Base-by-base conservation (phyloP, 92 coral and sea anemone species). In the Epizoanthus fatuus region DNA sequence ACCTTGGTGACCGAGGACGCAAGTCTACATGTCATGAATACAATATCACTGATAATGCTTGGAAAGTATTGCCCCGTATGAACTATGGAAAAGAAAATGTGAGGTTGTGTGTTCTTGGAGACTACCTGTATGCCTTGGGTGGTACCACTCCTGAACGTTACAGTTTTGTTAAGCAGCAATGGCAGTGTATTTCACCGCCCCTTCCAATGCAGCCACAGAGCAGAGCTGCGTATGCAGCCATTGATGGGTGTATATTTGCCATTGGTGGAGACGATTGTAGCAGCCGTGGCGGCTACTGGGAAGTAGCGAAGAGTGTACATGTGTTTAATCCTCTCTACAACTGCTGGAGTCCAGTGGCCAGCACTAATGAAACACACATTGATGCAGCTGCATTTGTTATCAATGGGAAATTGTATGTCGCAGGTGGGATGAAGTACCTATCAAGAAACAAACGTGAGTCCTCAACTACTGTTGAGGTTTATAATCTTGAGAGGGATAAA, bases 131-230 rank as follows among this genome's bases (percentile, higher is more conserved):
- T 29, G 88, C 85, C 11, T n/a, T 88, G 15, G 91, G 91, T 16
- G 91, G 88, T n/a, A 73, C 22, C 22, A 63, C 32, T 32, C 83
- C 90, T 12, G 90, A 87, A 80, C 73, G 90, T 58, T 88, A 81
- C 47, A 88, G 84, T 66, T 88, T 88, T 83, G 55, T 86, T 67
- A 88, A 88, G 71, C 69, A 83, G 54, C 79, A 37, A 14, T 88
- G 91, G 91, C 91, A 88, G 65, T 84, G 40, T 35, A 66, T 83
- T 56, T 65, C 88, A 44, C 16, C 8, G 3, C 71, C 72, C 45
- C 83, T 64, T 55, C 88, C 65, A 56, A 67, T 69, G 14, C 91
- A 73, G n/a, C 75, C 76, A 15, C 7, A 55, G 5, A 45, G 17
- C 4, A 79, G 84, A 58, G 69, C 56, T 38, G 91, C 91, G 8